Evolutionary conservation across 2,888 invertebrate species (phyloP).

Genomic region (Litoditis marina): DNA sequence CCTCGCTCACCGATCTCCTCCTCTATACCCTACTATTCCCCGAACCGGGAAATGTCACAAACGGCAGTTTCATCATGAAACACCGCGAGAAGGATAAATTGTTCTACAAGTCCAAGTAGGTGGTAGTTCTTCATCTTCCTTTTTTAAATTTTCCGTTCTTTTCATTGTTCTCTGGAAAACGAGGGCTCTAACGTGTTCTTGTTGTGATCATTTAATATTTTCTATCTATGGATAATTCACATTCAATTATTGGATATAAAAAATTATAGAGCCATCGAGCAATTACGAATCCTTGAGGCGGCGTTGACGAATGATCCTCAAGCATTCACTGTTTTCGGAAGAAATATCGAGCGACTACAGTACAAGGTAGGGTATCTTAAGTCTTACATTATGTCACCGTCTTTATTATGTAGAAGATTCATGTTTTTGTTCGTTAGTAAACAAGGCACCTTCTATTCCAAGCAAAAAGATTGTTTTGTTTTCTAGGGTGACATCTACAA

Average conservation of each 20-base stretch:
- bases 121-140: too few species aligned
- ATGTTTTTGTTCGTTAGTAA: too few species aligned
- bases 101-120: conserved; percentile 41
- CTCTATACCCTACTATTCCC: conserved; percentile 45
- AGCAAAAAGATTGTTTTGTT: not conserved
- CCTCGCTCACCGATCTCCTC: conserved; percentile 40
- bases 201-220: too few species aligned
- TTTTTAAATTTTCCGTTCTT: not conserved
- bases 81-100: conserved; percentile 35
- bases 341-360: conserved; percentile 15
- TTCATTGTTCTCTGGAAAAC: too few species aligned
- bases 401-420: too few species aligned
- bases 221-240: too few species aligned
- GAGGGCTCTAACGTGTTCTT: too few species aligned
- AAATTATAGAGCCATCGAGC: conserved; percentile 3
- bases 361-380: not conserved
- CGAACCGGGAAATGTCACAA: conserved; percentile 41
- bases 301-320: not conserved
- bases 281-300: not conserved
- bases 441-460: too few species aligned
- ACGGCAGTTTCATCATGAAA: conserved; percentile 39
- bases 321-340: not conserved
- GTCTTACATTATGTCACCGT: not conserved
- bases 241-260: too few species aligned
- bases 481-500: conserved; percentile 26